A percentile compares a stretch with the other conserved stretches of the same genome.
Conservation (phyloP, 2,113 vertebrate genomes). For the Toxotes chatareus region DNA sequence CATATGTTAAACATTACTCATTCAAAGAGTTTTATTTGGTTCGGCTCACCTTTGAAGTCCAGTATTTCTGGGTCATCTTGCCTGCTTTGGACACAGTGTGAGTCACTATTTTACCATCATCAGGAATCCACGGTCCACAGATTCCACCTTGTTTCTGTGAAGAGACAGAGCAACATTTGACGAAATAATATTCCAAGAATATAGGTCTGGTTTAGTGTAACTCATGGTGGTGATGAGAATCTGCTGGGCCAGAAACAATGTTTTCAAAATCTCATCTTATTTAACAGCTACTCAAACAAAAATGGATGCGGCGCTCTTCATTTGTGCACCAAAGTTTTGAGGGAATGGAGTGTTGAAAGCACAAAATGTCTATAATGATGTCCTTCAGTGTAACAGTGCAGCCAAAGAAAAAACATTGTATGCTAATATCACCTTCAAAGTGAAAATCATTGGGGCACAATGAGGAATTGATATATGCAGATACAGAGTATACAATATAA, state of each 20-base stretch:
- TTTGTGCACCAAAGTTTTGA: no score
- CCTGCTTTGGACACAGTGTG: slow-evolving; percentile 86
- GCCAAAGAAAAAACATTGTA: background rate
- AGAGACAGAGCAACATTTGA: background rate
- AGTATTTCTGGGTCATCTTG: slow-evolving; percentile 83
- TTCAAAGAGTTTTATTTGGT: slow-evolving; percentile 16
- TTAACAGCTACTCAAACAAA: no score
- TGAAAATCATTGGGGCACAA: background rate
- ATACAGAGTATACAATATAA: no score
- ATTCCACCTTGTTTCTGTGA: slow-evolving; percentile 80
- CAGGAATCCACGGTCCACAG: slow-evolving; percentile 86
- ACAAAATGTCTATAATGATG: background rate
- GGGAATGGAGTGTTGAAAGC: background rate
- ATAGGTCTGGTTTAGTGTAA: background rate
- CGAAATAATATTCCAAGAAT: background rate
- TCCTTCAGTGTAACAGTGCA: background rate
- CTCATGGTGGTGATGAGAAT: background rate
- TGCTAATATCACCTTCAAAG: background rate
- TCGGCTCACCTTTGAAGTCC: slow-evolving; percentile 83
- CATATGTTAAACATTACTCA: background rate
- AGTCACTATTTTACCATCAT: slow-evolving; percentile 86
- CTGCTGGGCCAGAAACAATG: no score
- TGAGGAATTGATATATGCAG: no score
- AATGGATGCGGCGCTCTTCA: no score
- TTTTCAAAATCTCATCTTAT: no score